Percentiles rank a stretch among this genome's conserved stretches.
phyloP scores from a whole-genome alignment of 2,797 vertebrate genomes.

The Pampus argenteus region DNA sequence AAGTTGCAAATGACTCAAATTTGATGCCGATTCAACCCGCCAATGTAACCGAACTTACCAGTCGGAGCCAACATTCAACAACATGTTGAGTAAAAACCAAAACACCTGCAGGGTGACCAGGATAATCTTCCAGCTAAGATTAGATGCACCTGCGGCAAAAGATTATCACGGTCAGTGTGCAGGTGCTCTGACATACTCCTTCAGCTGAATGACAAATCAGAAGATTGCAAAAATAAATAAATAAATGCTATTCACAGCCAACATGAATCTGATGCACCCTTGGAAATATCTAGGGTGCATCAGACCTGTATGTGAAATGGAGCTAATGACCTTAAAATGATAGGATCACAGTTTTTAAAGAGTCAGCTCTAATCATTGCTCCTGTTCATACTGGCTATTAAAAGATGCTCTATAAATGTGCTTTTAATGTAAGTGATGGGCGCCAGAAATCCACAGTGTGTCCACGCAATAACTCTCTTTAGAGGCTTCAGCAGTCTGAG shows the following conservation, averaged over 20 bases:
- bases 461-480: too few species aligned
- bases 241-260: neutral
- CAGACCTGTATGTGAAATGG: neutral
- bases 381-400: too few species aligned
- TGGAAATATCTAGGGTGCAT: neutral
- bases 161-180: constrained; percentile 13
- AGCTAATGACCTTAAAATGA: neutral
- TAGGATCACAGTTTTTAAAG: too few species aligned
- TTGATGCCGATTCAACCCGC: neutral
- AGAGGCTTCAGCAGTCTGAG: too few species aligned
- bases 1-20: neutral
- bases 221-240: neutral
- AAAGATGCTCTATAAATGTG: too few species aligned
- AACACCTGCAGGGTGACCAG: constrained; percentile 23
- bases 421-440: too few species aligned
- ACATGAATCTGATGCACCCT: neutral
- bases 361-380: too few species aligned
- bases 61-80: constrained; percentile 9
- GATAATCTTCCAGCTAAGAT: constrained; percentile 33
- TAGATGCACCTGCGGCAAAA: constrained; percentile 3
- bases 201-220: constrained; percentile 30
- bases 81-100: constrained; percentile 18
- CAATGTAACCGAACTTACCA: neutral
- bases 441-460: too few species aligned
- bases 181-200: constrained; percentile 33